These are phyloP conservation scores for Ichneumoninae sp. DNA, from an alignment of 2,888 invertebrate genomes.

Conservation along the genomic window DNA sequence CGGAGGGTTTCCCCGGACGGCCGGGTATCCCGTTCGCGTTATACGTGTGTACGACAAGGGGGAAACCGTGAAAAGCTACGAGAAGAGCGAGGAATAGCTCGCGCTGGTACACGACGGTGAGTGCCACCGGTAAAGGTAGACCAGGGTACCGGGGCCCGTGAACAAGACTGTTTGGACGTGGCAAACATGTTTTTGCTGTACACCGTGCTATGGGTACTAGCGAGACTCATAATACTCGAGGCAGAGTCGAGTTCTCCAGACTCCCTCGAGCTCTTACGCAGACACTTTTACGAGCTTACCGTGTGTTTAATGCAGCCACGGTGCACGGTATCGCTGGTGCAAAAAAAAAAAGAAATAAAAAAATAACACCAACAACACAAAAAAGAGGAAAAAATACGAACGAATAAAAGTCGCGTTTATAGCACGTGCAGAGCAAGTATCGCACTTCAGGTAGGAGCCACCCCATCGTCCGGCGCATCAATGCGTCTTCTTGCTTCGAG, in stretches of 20 bases:
- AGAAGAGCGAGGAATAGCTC: slow-evolving; percentile 35
- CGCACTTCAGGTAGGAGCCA: slow-evolving; percentile 8
- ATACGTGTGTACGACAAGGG: not conserved
- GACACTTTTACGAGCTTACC: slow-evolving; percentile 67
- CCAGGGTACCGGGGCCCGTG: slow-evolving; percentile 46
- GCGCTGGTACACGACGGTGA: slow-evolving; percentile 35
- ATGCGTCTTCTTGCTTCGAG: not conserved
- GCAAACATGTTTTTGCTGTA: slow-evolving; percentile 70
- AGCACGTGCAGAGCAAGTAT: slow-evolving; percentile 36
- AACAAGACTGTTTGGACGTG: slow-evolving; percentile 68
- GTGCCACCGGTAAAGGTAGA: slow-evolving; percentile 61
- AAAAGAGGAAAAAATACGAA: slow-evolving; percentile 30
- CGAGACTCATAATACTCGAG: slow-evolving; percentile 33
- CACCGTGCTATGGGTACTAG: slow-evolving; percentile 38
- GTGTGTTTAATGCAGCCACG: slow-evolving; percentile 44
- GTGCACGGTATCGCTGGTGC: slow-evolving; percentile 28
- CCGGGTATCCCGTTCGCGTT: slow-evolving; percentile 3
- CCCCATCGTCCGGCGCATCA: not conserved
- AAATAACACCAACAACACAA: not conserved
- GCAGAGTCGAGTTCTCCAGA: slow-evolving; percentile 53
- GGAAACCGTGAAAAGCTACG: slow-evolving; percentile 33
- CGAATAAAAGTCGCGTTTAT: slow-evolving; percentile 53
- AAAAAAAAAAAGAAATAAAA: slow-evolving; percentile 22
- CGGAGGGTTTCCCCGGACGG: slow-evolving; percentile 12
- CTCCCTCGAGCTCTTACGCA: slow-evolving; percentile 64